Conservation (phyloP, 1,140 invertebrate species). For the Tetramorium simillimum region DNA sequence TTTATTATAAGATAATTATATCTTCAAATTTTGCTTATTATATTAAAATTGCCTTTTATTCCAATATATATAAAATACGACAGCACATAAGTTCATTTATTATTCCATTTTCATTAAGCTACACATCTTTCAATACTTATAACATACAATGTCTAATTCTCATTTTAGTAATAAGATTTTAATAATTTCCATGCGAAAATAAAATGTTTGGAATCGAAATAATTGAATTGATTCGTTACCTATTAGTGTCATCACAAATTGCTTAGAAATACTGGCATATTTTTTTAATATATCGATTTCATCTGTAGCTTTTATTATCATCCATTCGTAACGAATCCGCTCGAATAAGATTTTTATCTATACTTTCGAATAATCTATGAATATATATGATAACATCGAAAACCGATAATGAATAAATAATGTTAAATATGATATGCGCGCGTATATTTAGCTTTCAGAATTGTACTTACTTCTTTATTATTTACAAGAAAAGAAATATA, state of each 20-base stretch:
- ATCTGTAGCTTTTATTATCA: not conserved
- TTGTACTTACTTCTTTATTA: not conserved
- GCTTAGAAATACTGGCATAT: not conserved
- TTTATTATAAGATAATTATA: not conserved
- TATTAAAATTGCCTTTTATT: not conserved
- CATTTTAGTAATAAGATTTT: not conserved
- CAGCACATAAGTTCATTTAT: not conserved
- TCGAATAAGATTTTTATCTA: slow-evolving; percentile 8
- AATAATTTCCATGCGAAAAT: not conserved
- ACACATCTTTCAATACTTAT: not conserved
- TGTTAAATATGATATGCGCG: not conserved
- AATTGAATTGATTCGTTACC: not conserved
- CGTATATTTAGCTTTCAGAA: not conserved
- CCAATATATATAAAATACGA: not conserved
- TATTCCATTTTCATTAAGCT: not conserved
- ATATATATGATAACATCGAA: not conserved
- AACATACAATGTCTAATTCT: not conserved
- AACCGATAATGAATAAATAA: not conserved
- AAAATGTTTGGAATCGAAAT: not conserved
- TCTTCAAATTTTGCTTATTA: not conserved
- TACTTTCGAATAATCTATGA: slow-evolving; percentile 26
- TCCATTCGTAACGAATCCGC: not conserved
- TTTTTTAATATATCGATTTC: slow-evolving; percentile 42
- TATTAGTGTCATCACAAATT: not conserved
- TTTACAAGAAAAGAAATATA: slow-evolving; percentile 3